These are phyloP conservation scores for Montipora foliosa DNA, from an alignment of 64 coral and sea anemone genomes.

Conservation along the genomic window DNA sequence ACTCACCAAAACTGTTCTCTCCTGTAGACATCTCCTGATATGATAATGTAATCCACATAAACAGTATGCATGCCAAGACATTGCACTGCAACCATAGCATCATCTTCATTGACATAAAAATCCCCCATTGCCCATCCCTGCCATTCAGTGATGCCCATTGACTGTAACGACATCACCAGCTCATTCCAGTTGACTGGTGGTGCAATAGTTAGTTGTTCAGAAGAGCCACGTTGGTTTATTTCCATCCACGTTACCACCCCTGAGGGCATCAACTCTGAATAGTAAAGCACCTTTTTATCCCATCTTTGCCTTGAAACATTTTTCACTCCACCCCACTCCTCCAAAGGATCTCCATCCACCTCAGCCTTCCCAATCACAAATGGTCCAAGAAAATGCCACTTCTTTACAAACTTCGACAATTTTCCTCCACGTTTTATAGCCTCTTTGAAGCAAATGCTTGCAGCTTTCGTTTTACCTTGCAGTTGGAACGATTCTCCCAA, in stretches of 20 bases:
- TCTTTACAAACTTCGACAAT: conserved; percentile 70
- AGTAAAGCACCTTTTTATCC: conserved; percentile 65
- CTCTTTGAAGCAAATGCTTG: conserved; percentile 90
- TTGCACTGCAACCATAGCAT: conserved; percentile 70
- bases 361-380: conserved; percentile 92
- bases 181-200: conserved; percentile 87
- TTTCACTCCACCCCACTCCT: conserved; percentile 89
- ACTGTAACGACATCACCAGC: conserved; percentile 85
- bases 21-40: conserved; percentile 88
- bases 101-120: conserved; percentile 85
- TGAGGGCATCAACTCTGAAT: conserved; percentile 74
- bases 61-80: conserved; percentile 80
- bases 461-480: conserved; percentile 71
- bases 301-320: conserved; percentile 85
- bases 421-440: conserved; percentile 73
- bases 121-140: conserved; percentile 95
- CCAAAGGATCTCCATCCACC: conserved; percentile 96
- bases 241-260: conserved; percentile 84
- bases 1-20: conserved; percentile 90
- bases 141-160: conserved; percentile 93
- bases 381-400: conserved; percentile 96
- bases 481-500: conserved; percentile 80
- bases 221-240: conserved; percentile 31
- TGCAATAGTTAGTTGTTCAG: conserved; percentile 51
- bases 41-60: conserved; percentile 78